phyloP scores from a whole-genome alignment of 1,140 invertebrate species.

The Apis laboriosa region DNA sequence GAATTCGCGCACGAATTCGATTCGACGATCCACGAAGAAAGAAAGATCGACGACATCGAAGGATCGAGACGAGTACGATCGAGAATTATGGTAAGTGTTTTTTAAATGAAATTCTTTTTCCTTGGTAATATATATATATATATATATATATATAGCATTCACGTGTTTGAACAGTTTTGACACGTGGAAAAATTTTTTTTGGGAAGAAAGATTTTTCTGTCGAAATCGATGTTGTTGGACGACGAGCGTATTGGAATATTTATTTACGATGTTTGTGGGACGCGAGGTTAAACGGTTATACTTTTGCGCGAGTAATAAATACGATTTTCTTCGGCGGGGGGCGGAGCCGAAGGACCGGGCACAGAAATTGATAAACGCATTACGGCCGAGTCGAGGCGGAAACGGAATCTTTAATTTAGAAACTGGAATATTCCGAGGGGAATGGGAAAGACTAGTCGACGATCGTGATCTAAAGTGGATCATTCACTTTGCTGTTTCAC shows the following conservation, averaged over 20 bases:
- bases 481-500: constrained; percentile 20
- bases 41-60: too few species aligned
- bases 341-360: constrained; percentile 33
- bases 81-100: too few species aligned
- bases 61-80: too few species aligned
- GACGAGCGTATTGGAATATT: constrained; percentile 32
- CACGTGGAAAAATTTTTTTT: too few species aligned
- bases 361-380: constrained; percentile 64
- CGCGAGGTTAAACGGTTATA: constrained; percentile 38
- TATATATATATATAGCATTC: too few species aligned
- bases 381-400: constrained; percentile 38
- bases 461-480: constrained; percentile 26
- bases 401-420: constrained; percentile 53
- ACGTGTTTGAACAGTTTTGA: too few species aligned
- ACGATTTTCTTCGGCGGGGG: constrained; percentile 51
- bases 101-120: too few species aligned
- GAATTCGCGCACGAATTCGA: background rate
- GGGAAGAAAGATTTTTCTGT: too few species aligned
- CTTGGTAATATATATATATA: too few species aligned
- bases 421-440: constrained; percentile 42
- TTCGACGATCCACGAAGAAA: background rate
- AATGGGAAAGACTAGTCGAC: constrained; percentile 29
- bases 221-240: background rate
- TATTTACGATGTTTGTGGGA: constrained; percentile 36
- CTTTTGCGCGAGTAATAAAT: constrained; percentile 54